A percentile compares a stretch with the other conserved stretches of the same genome.
phyloP scores from a whole-genome alignment of 2,797 vertebrate genomes.

The Tragopan temminckii region DNA sequence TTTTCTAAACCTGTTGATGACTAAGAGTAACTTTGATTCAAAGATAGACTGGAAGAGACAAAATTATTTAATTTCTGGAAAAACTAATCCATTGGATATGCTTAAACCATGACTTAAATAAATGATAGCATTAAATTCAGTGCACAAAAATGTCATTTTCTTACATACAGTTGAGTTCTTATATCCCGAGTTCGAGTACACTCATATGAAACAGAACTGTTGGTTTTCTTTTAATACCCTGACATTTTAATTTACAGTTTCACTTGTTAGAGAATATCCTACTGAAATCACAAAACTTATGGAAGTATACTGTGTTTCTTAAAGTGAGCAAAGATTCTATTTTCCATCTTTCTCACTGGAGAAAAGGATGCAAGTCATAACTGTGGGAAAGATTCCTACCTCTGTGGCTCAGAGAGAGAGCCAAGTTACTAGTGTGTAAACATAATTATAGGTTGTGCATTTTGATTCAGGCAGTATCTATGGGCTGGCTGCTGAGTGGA shows the following conservation, averaged over 20 bases:
- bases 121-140: not conserved
- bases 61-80: not conserved
- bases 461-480: not conserved
- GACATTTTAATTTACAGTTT: not conserved
- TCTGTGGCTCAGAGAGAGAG: not conserved
- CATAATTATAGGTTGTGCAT: not conserved
- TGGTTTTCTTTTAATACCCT: not conserved
- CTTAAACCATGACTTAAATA: not conserved
- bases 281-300: not conserved
- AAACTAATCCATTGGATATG: not conserved
- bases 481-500: not conserved
- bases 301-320: not conserved
- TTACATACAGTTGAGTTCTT: not conserved
- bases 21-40: not conserved
- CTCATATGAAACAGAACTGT: not conserved
- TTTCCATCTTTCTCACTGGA: not conserved
- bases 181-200: not conserved
- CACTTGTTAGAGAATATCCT: not conserved
- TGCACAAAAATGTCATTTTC: not conserved
- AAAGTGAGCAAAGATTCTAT: not conserved
- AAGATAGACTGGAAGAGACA: not conserved
- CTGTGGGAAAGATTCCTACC: not conserved
- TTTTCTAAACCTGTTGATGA: not conserved
- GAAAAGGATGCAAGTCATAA: not conserved
- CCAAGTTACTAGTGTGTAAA: not conserved